phyloP scores from a whole-genome alignment of 2,797 vertebrate species.

The Hirundo rustica region DNA sequence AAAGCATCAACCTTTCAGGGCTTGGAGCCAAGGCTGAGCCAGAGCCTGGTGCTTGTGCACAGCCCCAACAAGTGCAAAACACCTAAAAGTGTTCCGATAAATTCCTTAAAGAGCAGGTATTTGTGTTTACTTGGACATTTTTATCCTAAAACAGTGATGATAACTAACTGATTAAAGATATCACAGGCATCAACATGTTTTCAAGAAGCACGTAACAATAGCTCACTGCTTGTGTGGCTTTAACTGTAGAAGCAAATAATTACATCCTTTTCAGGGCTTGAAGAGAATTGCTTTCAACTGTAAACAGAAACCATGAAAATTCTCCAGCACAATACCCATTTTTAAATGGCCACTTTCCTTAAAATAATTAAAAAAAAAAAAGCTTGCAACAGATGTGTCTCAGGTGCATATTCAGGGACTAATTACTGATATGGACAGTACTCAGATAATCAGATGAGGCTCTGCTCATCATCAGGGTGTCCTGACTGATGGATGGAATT shows the following conservation, averaged over 20 bases:
- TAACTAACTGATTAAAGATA: slow-evolving; percentile 71
- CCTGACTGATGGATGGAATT: not conserved
- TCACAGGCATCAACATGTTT: slow-evolving; percentile 56
- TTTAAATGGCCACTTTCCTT: slow-evolving; percentile 15
- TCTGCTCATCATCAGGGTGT: not conserved
- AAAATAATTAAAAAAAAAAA: not conserved
- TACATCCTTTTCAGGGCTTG: slow-evolving; percentile 48
- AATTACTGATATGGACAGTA: not conserved
- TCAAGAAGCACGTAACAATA: slow-evolving; percentile 59
- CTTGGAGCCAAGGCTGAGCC: not conserved
- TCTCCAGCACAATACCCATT: not conserved
- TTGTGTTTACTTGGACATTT: slow-evolving; percentile 53
- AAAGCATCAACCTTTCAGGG: not conserved
- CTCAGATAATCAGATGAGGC: not conserved
- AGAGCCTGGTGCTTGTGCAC: not conserved
- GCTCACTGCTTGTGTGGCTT: slow-evolving; percentile 29
- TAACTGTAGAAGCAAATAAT: slow-evolving; percentile 74
- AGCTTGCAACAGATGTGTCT: not conserved
- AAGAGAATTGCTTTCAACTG: slow-evolving; percentile 59
- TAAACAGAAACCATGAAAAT: slow-evolving; percentile 62
- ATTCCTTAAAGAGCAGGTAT: slow-evolving; percentile 35
- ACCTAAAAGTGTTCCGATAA: not conserved
- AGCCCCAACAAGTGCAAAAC: not conserved
- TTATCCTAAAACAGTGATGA: slow-evolving; percentile 38
- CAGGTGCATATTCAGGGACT: not conserved